These are phyloP conservation scores for Diploptera punctata DNA, from an alignment of 2,888 invertebrate genomes.

Conservation along the genomic window DNA sequence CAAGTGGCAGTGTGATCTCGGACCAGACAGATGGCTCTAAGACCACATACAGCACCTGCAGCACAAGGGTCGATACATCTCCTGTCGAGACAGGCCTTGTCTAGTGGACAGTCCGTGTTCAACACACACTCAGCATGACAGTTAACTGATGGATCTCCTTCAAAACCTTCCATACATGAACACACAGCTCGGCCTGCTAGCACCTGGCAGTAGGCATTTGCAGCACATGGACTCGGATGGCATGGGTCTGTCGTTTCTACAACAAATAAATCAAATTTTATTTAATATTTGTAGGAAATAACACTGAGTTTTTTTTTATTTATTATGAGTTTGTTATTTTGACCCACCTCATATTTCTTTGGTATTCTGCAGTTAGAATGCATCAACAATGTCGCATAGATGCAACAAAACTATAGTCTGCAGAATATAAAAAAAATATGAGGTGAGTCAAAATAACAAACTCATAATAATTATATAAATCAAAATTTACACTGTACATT, in stretches of 20 bases:
- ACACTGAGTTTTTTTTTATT: too few relatives aligned
- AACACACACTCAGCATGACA: slow-evolving; percentile 78
- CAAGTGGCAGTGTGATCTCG: slow-evolving; percentile 85
- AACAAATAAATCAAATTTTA: background rate
- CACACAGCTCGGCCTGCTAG: slow-evolving; percentile 74
- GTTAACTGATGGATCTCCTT: slow-evolving; percentile 73
- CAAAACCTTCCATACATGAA: slow-evolving; percentile 75
- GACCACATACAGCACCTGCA: slow-evolving; percentile 68
- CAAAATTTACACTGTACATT: too few relatives aligned
- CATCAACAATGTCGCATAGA: too few relatives aligned
- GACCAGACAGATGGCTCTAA: slow-evolving; percentile 80
- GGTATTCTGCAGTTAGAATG: too few relatives aligned
- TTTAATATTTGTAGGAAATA: too few relatives aligned
- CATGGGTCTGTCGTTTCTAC: slow-evolving; percentile 70
- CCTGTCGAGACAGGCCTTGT: slow-evolving; percentile 75
- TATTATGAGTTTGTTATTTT: too few relatives aligned
- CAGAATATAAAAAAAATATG: too few relatives aligned
- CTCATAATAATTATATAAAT: too few relatives aligned
- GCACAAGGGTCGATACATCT: slow-evolving; percentile 49
- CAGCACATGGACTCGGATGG: slow-evolving; percentile 76
- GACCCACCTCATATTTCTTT: too few relatives aligned
- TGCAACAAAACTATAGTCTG: too few relatives aligned
- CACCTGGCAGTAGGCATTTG: slow-evolving; percentile 79
- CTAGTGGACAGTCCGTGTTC: slow-evolving; percentile 79
- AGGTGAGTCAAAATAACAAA: too few relatives aligned